These are phyloP conservation scores for Podarcis siculus DNA, from an alignment of 2,797 vertebrate genomes.

Conservation along the genomic window DNA sequence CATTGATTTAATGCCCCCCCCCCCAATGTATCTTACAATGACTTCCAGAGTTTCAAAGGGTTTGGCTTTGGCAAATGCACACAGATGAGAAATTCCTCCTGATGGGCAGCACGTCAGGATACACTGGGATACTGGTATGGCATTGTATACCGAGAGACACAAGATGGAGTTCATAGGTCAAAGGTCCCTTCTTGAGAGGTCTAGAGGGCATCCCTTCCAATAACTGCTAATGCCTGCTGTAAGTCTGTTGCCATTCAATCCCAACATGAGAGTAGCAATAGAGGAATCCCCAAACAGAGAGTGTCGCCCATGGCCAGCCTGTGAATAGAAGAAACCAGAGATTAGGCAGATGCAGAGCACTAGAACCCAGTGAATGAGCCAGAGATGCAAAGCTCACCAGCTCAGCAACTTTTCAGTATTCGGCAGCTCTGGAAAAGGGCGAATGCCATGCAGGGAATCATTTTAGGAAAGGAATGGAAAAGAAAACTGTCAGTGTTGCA, in stretches of 20 bases:
- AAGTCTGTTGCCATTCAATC: constrained; percentile 78
- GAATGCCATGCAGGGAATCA: too few species aligned
- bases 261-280: constrained; percentile 82
- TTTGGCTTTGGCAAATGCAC: neutral
- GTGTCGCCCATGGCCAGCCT: constrained; percentile 82
- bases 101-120: neutral
- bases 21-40: neutral
- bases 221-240: neutral
- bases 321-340: constrained; percentile 48
- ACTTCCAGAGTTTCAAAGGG: constrained; percentile 7
- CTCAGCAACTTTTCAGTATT: neutral
- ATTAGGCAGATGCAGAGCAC: neutral
- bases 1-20: neutral
- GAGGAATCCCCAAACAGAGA: constrained; percentile 78
- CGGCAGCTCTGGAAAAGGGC: too few species aligned
- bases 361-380: neutral
- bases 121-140: constrained; percentile 7
- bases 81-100: neutral
- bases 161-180: neutral
- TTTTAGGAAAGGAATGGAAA: too few species aligned
- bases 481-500: too few species aligned
- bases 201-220: neutral
- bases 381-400: neutral
- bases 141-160: neutral
- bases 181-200: neutral